Conservation (phyloP, 2,888 invertebrate species). For the Stomorhina lunata region DNA sequence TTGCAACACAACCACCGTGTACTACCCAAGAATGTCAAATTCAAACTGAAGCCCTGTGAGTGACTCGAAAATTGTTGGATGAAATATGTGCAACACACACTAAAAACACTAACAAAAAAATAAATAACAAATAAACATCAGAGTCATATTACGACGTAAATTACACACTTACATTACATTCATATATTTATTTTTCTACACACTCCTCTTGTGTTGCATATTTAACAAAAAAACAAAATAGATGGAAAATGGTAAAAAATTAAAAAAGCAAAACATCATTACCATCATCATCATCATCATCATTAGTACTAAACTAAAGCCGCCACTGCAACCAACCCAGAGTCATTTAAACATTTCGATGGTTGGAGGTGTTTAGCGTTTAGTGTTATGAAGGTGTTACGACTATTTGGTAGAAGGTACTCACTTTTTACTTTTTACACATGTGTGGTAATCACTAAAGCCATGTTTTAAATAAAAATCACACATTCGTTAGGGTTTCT, state of each 20-base stretch:
- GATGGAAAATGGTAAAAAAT: not conserved
- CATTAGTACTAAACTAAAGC: not conserved
- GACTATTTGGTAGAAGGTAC: not conserved
- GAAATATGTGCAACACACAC: constrained; percentile 57
- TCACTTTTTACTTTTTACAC: constrained; percentile 5
- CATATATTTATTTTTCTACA: not conserved
- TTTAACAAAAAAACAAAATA: constrained; percentile 17
- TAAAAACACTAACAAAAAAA: constrained; percentile 23
- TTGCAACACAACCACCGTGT: constrained; percentile 50
- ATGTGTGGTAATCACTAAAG: constrained; percentile 53
- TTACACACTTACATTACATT: not conserved
- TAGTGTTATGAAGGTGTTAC: constrained; percentile 29
- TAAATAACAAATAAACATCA: constrained; percentile 48
- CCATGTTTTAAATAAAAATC: constrained; percentile 43
- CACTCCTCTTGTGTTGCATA: constrained; percentile 2
- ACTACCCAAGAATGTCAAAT: constrained; percentile 65
- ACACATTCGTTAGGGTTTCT: constrained; percentile 5
- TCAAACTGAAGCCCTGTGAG: constrained; percentile 67
- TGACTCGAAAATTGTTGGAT: constrained; percentile 62
- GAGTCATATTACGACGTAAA: constrained; percentile 49
- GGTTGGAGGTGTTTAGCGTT: not conserved
- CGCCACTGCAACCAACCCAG: not conserved
- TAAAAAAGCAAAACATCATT: constrained; percentile 2
- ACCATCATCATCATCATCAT: not conserved
- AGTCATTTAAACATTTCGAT: constrained; percentile 13